These are phyloP conservation scores for Odontothrips loti DNA, from an alignment of 2,888 invertebrate genomes.

Conservation along the genomic window DNA sequence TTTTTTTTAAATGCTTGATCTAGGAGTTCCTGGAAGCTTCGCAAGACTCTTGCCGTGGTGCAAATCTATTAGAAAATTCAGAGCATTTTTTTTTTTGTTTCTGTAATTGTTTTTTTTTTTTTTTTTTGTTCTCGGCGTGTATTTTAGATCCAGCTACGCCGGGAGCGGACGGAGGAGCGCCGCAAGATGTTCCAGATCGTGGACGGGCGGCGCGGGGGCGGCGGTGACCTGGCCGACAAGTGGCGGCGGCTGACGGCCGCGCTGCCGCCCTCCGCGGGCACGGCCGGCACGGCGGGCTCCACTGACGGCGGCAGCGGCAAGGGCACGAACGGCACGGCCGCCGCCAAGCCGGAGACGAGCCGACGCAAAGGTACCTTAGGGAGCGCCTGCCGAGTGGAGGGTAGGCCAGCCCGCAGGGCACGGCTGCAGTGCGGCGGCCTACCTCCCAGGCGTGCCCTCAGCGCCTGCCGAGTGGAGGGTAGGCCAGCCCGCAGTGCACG, in stretches of 20 bases:
- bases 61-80: too few relatives aligned
- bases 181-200: slow-evolving; percentile 88
- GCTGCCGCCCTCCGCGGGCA: neutral
- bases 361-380: slow-evolving; percentile 40
- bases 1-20: too few relatives aligned
- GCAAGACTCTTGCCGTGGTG: too few relatives aligned
- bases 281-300: slow-evolving; percentile 40
- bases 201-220: slow-evolving; percentile 53
- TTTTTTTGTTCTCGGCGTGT: neutral
- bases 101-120: too few relatives aligned
- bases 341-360: slow-evolving; percentile 28
- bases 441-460: neutral
- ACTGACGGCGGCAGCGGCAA: slow-evolving; percentile 29
- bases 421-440: neutral
- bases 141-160: slow-evolving; percentile 67
- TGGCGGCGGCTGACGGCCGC: slow-evolving; percentile 10
- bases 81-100: too few relatives aligned
- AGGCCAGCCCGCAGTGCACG: too few relatives aligned
- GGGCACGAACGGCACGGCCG: slow-evolving; percentile 32
- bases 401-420: slow-evolving; percentile 47
- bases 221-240: slow-evolving; percentile 50
- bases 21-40: too few relatives aligned
- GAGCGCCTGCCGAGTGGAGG: too few relatives aligned
- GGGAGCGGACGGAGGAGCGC: slow-evolving; percentile 89
- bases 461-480: too few relatives aligned